Conservation (phyloP, 2,888 invertebrate genomes). For the Boloria selene region DNA sequence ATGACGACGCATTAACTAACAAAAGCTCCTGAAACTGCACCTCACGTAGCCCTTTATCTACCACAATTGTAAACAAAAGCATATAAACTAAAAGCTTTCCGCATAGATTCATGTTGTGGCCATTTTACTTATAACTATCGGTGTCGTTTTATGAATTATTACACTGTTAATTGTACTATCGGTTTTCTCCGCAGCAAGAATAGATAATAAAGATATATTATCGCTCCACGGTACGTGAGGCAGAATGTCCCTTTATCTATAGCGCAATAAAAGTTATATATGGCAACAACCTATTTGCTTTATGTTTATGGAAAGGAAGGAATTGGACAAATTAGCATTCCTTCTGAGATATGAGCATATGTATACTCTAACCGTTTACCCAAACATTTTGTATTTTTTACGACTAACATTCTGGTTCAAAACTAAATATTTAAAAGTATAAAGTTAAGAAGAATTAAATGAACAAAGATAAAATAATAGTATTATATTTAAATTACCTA, state of each 20-base stretch:
- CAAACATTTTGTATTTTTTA: not conserved
- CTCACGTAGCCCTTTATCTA: constrained; percentile 62
- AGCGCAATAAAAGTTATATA: constrained; percentile 30
- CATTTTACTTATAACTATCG: constrained; percentile 33
- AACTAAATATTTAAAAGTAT: not conserved
- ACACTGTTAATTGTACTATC: constrained; percentile 39
- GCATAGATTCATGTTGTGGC: constrained; percentile 36
- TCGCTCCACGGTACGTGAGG: constrained; percentile 31
- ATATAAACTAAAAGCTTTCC: constrained; percentile 64
- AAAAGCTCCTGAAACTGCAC: constrained; percentile 65
- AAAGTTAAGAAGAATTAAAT: no score
- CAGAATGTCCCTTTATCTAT: constrained; percentile 34
- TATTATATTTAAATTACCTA: no score
- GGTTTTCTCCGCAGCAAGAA: constrained; percentile 38
- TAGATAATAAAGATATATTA: constrained; percentile 41
- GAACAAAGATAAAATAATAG: no score
- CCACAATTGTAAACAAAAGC: constrained; percentile 66
- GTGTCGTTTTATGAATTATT: constrained; percentile 41
- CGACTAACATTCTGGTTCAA: not conserved
- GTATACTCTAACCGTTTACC: not conserved
- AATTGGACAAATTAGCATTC: constrained; percentile 24
- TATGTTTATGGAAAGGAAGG: constrained; percentile 15
- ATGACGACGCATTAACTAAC: constrained; percentile 71
- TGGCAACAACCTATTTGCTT: constrained; percentile 21
- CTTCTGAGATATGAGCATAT: constrained; percentile 8